Evolutionary conservation across 2,888 invertebrate genomes (phyloP).

Genomic region (Apotomis betuletana): DNA sequence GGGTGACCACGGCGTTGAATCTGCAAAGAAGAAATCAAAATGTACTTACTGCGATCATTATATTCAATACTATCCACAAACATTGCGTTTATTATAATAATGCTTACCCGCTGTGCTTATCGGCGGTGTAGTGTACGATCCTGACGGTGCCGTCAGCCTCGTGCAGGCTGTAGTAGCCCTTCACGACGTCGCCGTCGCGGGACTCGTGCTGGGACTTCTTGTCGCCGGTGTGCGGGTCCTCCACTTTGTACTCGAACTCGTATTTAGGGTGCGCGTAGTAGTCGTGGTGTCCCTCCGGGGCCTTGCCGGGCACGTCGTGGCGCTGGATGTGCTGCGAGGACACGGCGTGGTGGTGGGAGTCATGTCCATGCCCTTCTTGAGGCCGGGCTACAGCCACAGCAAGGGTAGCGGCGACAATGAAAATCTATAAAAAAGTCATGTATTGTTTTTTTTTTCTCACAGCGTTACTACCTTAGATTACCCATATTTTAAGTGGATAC

Average conservation of each 20-base stretch:
- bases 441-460: too few relatives aligned
- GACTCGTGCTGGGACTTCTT: constrained; percentile 64
- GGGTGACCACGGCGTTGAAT: constrained; percentile 34
- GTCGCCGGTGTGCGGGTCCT: constrained; percentile 71
- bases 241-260: constrained; percentile 67
- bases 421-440: constrained; percentile 37
- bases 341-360: constrained; percentile 12
- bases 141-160: constrained; percentile 47
- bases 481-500: too few relatives aligned
- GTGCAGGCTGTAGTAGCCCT: constrained; percentile 55
- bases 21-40: constrained; percentile 7
- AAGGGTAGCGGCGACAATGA: constrained; percentile 42
- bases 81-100: not conserved
- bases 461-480: too few relatives aligned
- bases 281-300: constrained; percentile 47
- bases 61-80: not conserved
- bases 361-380: constrained; percentile 42
- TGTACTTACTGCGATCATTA: not conserved
- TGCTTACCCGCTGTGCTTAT: constrained; percentile 54
- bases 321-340: constrained; percentile 49
- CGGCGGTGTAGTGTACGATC: constrained; percentile 48
- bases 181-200: constrained; percentile 64
- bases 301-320: constrained; percentile 46
- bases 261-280: constrained; percentile 54
- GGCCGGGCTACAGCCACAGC: constrained; percentile 44